Percentiles rank a stretch among this genome's conserved stretches.
Conservation (phyloP, 2,113 vertebrate species). For the Phalacrocorax pelagicus region DNA sequence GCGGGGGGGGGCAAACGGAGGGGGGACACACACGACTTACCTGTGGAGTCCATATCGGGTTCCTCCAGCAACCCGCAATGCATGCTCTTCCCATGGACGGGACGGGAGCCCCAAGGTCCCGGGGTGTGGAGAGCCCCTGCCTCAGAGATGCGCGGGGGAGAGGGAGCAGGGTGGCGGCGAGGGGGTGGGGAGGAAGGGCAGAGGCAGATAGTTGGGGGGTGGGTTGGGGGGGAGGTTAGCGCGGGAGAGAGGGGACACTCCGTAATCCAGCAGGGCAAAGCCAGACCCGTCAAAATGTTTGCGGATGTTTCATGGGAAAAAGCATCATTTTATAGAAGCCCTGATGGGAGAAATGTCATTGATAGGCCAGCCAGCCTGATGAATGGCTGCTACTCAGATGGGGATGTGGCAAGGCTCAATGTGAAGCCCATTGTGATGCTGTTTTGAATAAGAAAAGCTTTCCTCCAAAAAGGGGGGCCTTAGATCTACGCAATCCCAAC, state of each 20-base stretch:
- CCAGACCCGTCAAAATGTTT: constrained; percentile 99
- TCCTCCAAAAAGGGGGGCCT: constrained; percentile 93
- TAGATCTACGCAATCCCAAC: constrained; percentile 96
- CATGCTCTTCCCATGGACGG: constrained; percentile 98
- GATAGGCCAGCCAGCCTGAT: constrained; percentile 99
- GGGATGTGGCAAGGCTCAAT: constrained; percentile 99
- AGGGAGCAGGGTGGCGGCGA: background rate
- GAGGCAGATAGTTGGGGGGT: too few species aligned
- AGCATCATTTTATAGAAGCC: constrained; percentile 99
- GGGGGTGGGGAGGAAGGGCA: constrained; percentile 24
- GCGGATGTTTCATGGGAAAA: constrained; percentile 99
- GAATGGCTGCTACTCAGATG: constrained; percentile 99
- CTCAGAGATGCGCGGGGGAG: constrained; percentile 58
- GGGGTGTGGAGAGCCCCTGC: constrained; percentile 72
- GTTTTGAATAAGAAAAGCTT: constrained; percentile 99
- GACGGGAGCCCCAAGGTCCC: constrained; percentile 82
- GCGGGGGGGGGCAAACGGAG: too few species aligned
- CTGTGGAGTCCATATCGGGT: constrained; percentile 99
- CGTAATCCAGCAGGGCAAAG: constrained; percentile 96
- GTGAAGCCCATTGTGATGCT: constrained; percentile 99
- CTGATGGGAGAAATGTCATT: constrained; percentile 99
- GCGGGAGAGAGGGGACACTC: constrained; percentile 81
- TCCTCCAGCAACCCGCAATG: constrained; percentile 99
- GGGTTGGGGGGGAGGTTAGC: background rate
- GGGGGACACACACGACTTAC: constrained; percentile 77